Conservation (phyloP, 2,797 vertebrate species). For the Leucoraja ocellata region DNA sequence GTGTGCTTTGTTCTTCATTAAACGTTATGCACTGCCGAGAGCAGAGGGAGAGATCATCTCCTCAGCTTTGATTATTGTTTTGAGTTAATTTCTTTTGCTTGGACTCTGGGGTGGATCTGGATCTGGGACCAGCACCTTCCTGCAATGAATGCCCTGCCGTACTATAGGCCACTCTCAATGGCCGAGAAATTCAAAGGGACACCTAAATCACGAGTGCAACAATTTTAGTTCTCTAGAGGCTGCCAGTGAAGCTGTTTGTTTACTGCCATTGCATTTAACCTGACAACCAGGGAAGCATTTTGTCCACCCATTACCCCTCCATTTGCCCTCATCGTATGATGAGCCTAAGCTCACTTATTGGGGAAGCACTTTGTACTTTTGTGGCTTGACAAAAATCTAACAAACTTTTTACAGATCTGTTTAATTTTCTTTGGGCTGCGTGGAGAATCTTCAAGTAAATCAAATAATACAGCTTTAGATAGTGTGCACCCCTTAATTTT, state of each 20-base stretch:
- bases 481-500: constrained; percentile 13
- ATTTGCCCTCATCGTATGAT: background rate
- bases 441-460: constrained; percentile 46
- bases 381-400: constrained; percentile 55
- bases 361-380: constrained; percentile 29
- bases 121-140: background rate
- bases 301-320: background rate
- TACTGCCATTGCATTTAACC: background rate
- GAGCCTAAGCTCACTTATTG: background rate
- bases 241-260: background rate
- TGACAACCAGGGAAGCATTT: background rate
- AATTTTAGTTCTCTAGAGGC: background rate
- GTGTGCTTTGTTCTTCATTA: background rate
- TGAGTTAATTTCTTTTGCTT: background rate
- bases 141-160: background rate
- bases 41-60: background rate
- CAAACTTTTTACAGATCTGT: constrained; percentile 50
- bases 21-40: background rate
- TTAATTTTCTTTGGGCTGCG: background rate
- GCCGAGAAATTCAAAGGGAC: background rate
- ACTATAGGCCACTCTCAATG: background rate
- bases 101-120: background rate
- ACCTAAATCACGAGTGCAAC: background rate
- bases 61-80: background rate
- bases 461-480: constrained; percentile 24